Evolutionary conservation across 2,113 vertebrate species (phyloP).

Genomic region (Gymnarchus niloticus): DNA sequence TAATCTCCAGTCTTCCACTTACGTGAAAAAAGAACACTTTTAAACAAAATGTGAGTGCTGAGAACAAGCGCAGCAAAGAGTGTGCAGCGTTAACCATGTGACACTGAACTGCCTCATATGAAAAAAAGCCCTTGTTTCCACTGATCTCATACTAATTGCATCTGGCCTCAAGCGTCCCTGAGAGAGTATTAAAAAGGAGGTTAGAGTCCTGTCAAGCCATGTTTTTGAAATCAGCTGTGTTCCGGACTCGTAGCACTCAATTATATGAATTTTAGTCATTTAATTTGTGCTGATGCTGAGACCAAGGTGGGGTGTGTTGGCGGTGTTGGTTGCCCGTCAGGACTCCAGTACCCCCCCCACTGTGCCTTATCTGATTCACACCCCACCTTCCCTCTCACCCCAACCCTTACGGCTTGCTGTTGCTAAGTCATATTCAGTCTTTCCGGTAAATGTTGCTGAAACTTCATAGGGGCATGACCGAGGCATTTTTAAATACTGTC

Average conservation of each 20-base stretch:
- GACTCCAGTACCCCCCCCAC: neutral
- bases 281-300: slow-evolving; percentile 28
- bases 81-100: neutral
- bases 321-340: slow-evolving; percentile 21
- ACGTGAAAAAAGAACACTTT: neutral
- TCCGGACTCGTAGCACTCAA: slow-evolving; percentile 36
- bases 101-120: neutral
- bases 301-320: neutral
- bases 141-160: slow-evolving; percentile 44
- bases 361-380: slow-evolving; percentile 17
- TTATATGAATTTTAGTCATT: slow-evolving; percentile 39
- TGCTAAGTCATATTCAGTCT: neutral
- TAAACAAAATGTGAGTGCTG: neutral
- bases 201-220: slow-evolving; percentile 29
- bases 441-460: neutral
- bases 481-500: neutral
- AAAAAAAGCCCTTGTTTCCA: slow-evolving; percentile 29
- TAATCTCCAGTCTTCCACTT: neutral
- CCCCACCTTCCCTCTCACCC: neutral
- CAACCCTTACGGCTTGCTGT: neutral
- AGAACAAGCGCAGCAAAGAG: neutral
- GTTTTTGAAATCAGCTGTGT: slow-evolving; percentile 44
- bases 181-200: slow-evolving; percentile 26
- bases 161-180: slow-evolving; percentile 42
- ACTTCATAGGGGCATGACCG: neutral